Evolutionary conservation across 1,140 invertebrate genomes (phyloP).

Genomic region (Solenopsis fugax): DNA sequence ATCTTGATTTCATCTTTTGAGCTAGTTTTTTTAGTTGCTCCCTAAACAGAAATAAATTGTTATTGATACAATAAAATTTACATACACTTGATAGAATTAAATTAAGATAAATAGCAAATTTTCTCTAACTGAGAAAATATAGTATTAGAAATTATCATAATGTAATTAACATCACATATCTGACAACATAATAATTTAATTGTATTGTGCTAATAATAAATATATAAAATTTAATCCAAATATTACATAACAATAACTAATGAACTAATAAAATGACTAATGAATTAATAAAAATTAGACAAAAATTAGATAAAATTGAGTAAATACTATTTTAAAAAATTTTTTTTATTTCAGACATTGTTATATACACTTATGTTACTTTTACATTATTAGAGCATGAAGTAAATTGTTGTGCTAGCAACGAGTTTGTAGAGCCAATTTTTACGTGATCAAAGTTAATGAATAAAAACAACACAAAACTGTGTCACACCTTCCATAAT

Average conservation of each 20-base stretch:
- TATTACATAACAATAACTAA: neutral
- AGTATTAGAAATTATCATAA: neutral
- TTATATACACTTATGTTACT: neutral
- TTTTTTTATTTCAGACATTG: neutral
- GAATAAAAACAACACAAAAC: constrained; percentile 12
- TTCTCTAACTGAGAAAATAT: neutral
- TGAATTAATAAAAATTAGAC: neutral
- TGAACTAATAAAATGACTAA: neutral
- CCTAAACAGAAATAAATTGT: constrained; percentile 57
- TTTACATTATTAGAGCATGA: neutral
- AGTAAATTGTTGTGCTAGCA: neutral
- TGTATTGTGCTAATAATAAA: neutral
- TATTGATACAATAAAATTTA: neutral
- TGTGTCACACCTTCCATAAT: neutral
- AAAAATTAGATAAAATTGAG: neutral
- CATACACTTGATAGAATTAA: neutral
- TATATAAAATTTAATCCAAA: neutral
- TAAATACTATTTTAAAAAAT: neutral
- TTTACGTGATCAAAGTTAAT: neutral
- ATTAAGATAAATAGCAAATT: neutral
- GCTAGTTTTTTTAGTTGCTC: constrained; percentile 73
- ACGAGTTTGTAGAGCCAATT: neutral
- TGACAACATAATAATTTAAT: constrained; percentile 10
- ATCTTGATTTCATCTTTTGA: constrained; percentile 63
- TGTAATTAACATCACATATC: neutral